Percentiles rank a stretch among this genome's conserved stretches.
Conservation (phyloP, 2,113 vertebrate genomes). For the Mobula birostris region DNA sequence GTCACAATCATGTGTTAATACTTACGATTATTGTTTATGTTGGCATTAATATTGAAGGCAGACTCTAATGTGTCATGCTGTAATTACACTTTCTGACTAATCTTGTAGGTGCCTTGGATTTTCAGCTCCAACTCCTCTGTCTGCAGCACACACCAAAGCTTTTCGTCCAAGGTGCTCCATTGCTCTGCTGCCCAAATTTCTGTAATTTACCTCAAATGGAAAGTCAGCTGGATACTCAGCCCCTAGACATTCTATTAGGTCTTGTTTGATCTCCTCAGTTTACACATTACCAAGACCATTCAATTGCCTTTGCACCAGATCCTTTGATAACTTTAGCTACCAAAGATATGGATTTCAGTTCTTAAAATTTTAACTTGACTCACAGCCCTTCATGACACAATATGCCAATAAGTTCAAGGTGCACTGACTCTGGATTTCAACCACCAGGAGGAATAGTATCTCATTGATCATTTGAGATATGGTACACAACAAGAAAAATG, state of each 20-base stretch:
- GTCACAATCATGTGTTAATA: background rate
- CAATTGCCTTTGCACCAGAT: background rate
- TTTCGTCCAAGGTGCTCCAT: background rate
- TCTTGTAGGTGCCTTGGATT: background rate
- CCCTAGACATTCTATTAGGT: background rate
- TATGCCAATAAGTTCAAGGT: background rate
- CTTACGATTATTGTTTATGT: background rate
- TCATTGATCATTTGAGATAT: background rate
- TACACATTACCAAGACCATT: background rate
- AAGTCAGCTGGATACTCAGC: background rate
- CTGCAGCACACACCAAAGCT: background rate
- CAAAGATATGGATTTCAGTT: background rate
- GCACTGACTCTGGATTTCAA: background rate
- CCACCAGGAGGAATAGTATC: background rate
- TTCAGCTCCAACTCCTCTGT: background rate
- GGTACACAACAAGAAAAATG: background rate
- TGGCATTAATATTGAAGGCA: background rate
- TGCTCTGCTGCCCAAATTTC: background rate
- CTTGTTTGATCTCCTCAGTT: background rate
- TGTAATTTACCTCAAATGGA: background rate
- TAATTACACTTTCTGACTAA: background rate
- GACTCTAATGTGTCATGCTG: background rate
- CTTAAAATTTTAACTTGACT: background rate
- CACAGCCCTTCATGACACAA: background rate
- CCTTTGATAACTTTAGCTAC: background rate